Conservation (phyloP, 2,888 invertebrate genomes). For the Sinopyrophorus schimmeli region DNA sequence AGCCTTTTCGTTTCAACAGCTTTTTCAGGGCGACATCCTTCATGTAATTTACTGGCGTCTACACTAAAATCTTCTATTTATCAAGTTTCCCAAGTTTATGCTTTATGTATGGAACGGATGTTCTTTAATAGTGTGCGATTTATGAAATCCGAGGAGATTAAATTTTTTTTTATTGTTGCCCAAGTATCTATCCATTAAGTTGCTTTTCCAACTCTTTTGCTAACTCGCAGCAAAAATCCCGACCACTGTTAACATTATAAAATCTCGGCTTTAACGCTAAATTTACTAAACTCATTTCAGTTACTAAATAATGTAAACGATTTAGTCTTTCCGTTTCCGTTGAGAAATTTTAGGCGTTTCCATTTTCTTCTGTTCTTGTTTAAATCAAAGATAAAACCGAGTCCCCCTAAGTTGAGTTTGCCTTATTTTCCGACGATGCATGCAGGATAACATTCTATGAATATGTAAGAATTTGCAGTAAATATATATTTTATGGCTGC, state of each 20-base stretch:
- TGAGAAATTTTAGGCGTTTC: slow-evolving; percentile 3
- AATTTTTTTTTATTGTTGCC: neutral
- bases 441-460: slow-evolving; percentile 18
- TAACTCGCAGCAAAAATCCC: neutral
- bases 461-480: slow-evolving; percentile 27
- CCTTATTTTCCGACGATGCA: slow-evolving; percentile 16
- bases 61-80: slow-evolving; percentile 2
- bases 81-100: slow-evolving; percentile 1
- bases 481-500: slow-evolving; percentile 18
- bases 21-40: slow-evolving; percentile 11
- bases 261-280: slow-evolving; percentile 3
- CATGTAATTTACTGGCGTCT: slow-evolving; percentile 10
- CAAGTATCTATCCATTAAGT: neutral
- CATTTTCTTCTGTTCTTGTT: no score
- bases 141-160: slow-evolving; percentile 8
- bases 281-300: slow-evolving; percentile 16
- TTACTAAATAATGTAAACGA: slow-evolving; percentile 15
- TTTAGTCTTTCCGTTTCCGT: slow-evolving; percentile 7
- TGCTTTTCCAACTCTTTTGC: neutral
- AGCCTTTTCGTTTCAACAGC: slow-evolving; percentile 9
- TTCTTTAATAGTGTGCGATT: slow-evolving; percentile 1
- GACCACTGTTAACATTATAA: slow-evolving; percentile 7
- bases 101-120: slow-evolving; percentile 6
- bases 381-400: no score
- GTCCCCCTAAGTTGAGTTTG: no score